Conservation (phyloP, 2,888 invertebrate genomes). For the Glomeris marginata region DNA sequence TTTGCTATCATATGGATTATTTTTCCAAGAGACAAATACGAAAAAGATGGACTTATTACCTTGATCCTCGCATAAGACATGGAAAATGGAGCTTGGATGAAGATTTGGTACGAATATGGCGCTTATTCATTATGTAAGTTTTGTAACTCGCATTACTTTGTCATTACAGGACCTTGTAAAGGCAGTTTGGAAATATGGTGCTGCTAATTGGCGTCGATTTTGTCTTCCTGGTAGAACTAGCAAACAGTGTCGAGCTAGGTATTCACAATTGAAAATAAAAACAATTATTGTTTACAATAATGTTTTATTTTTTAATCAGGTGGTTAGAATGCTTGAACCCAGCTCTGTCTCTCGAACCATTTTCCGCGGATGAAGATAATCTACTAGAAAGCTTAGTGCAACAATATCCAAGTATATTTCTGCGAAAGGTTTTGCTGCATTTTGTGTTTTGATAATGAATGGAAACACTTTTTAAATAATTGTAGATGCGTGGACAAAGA, state of each 20-base stretch:
- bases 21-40: slow-evolving; percentile 51
- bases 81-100: slow-evolving; percentile 10
- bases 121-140: background rate
- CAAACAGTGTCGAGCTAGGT: slow-evolving; percentile 6
- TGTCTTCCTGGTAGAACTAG: slow-evolving; percentile 4
- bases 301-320: background rate
- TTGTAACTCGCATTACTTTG: background rate
- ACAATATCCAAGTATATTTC: slow-evolving; percentile 2
- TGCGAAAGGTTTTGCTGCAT: background rate
- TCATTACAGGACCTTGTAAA: background rate
- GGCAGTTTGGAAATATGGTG: slow-evolving; percentile 5
- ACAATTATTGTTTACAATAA: background rate
- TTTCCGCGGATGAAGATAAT: background rate
- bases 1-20: slow-evolving; percentile 45
- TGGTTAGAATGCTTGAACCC: slow-evolving; percentile 6
- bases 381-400: background rate
- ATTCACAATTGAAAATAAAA: background rate
- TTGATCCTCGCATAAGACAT: slow-evolving; percentile 3
- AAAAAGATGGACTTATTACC: slow-evolving; percentile 37
- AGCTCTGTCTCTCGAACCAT: background rate
- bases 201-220: background rate
- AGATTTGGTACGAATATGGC: slow-evolving; percentile 5
- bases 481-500: too few species aligned
- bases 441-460: background rate
- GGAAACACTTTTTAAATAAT: too few species aligned